A percentile compares a stretch with the other conserved stretches of the same genome.
Conservation (phyloP, 2,888 invertebrate species). For the Noctua pronuba region DNA sequence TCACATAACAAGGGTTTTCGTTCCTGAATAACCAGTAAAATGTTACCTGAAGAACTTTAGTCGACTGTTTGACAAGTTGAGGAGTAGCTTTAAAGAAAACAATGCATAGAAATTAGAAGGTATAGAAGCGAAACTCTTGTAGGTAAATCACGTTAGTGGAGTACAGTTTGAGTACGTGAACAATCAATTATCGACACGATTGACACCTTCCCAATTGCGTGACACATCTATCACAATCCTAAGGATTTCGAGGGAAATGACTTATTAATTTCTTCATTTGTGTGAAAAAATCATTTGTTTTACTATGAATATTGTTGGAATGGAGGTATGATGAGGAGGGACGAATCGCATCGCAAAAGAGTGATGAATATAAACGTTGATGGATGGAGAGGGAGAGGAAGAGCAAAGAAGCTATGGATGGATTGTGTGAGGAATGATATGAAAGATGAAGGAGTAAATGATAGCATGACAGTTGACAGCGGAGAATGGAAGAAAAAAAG, state of each 20-base stretch:
- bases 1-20: constrained; percentile 26
- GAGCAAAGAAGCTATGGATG: too few species aligned
- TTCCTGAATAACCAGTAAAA: constrained; percentile 19
- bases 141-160: background rate
- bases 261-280: background rate
- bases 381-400: too few species aligned
- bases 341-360: too few species aligned
- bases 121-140: constrained; percentile 24
- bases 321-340: too few species aligned
- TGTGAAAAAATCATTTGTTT: background rate
- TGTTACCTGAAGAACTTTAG: constrained; percentile 38
- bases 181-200: background rate
- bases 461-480: too few species aligned
- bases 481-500: too few species aligned
- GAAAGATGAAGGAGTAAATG: too few species aligned
- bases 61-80: constrained; percentile 7
- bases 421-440: too few species aligned
- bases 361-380: too few species aligned
- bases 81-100: constrained; percentile 21
- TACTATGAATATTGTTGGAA: background rate
- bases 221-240: background rate
- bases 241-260: background rate
- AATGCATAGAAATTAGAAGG: background rate
- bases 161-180: background rate
- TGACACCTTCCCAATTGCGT: background rate